Evolutionary conservation across 1,140 invertebrate genomes (phyloP).

Genomic region (Caerostris extrusa): DNA sequence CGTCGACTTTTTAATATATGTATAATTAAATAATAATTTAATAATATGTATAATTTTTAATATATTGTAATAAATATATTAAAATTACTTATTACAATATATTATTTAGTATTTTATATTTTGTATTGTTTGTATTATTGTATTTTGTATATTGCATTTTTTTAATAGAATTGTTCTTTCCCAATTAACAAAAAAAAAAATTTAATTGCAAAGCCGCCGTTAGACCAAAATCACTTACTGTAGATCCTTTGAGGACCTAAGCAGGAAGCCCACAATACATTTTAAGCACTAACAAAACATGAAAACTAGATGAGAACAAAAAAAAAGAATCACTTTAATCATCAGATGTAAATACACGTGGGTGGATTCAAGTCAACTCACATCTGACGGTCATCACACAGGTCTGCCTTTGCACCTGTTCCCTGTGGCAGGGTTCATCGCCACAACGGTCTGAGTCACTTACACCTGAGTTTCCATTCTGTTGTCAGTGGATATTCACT

Average conservation of each 20-base stretch:
- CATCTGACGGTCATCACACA: neutral
- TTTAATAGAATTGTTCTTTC: too few relatives aligned
- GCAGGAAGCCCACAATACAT: too few relatives aligned
- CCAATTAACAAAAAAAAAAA: too few relatives aligned
- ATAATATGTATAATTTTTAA: too few relatives aligned
- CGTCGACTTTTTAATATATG: too few relatives aligned
- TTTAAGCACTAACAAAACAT: neutral
- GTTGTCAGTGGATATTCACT: neutral
- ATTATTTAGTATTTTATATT: too few relatives aligned
- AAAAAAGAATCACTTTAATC: neutral
- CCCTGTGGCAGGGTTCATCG: neutral
- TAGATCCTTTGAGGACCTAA: neutral
- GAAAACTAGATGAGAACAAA: neutral
- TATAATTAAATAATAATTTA: too few relatives aligned
- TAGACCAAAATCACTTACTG: neutral
- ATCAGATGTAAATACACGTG: constrained; percentile 33
- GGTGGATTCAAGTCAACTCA: constrained; percentile 7
- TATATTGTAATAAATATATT: too few relatives aligned
- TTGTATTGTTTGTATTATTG: too few relatives aligned
- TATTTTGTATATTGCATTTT: too few relatives aligned
- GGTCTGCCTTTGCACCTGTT: constrained; percentile 41
- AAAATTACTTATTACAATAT: too few relatives aligned
- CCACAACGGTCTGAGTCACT: constrained; percentile 33
- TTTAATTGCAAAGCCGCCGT: neutral
- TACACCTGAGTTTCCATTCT: constrained; percentile 9